Evolutionary conservation across 1,140 invertebrate genomes (phyloP), one percentile per base, ranked within the genome.

Genomic region (Zeugodacus cucurbitae): DNA sequence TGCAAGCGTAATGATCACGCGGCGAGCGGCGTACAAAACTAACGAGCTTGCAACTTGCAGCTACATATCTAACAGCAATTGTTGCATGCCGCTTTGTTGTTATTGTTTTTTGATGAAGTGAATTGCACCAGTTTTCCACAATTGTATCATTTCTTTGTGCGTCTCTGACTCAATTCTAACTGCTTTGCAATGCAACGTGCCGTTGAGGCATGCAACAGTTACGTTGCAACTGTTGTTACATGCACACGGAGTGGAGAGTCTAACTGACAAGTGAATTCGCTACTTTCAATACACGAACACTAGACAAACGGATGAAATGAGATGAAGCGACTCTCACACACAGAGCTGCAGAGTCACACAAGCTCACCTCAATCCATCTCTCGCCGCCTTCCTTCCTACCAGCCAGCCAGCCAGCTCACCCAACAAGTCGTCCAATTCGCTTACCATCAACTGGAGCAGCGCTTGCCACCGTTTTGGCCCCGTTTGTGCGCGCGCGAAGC

Each of bases 381-480:
- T 5, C 2, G 41, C 74, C 37, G 3, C n/a, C 37, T 22, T 2
- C 70, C 1, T n/a, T n/a, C n/a, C n/a, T n/a, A 20, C 17, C 37
- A 82, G 74, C 41, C 37, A 82, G 41, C 2, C 10, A 34, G 64
- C 26, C 29, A 62, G 7, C 58, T 64, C 10, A 67, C 8, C 64
- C 64, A 70, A 5, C 32, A 48, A 26, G n/a, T 10, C 44, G 26
- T 54, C 44, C 41, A 26, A 48, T 6, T 48, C 74, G 48, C 74
- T 82, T 48, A 82, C n/a, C 74, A 41, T 82, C 41, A 82, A 82
- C n/a, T 44, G 74, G 74, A 82, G 74, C 74, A 82, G 11, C n/a
- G 41, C 6, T 29, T 48, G 74, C 41, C 41, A n/a, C 37, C 44
- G 67, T n/a, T 74, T 74, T 74, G 74, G 74, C 74, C 41, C 41